Conservation (phyloP, 92 coral and sea anemone species). For the Chrysogorgia sp. region DNA sequence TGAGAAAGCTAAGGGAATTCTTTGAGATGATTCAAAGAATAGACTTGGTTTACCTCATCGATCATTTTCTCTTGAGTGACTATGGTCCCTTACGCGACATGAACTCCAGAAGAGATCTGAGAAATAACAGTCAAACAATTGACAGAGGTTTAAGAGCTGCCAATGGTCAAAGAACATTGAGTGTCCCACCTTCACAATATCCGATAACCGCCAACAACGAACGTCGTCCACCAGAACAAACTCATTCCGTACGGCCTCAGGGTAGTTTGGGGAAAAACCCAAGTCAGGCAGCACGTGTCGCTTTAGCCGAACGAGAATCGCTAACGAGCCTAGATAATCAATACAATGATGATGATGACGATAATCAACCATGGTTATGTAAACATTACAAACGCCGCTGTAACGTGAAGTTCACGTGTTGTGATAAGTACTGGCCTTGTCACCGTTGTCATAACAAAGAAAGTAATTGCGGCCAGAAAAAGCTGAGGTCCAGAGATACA, state of each 20-base stretch:
- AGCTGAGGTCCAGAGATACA: slow-evolving; percentile 67
- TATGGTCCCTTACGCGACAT: background rate
- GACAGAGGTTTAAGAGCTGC: too few relatives aligned
- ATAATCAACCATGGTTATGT: slow-evolving; percentile 56
- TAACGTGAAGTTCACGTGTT: slow-evolving; percentile 71
- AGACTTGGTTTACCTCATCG: slow-evolving; percentile 5
- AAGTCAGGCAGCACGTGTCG: too few relatives aligned
- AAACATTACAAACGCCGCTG: slow-evolving; percentile 80
- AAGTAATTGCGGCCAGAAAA: slow-evolving; percentile 49
- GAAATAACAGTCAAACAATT: too few relatives aligned
- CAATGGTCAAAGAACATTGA: too few relatives aligned
- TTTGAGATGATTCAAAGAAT: background rate
- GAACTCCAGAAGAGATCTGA: too few relatives aligned
- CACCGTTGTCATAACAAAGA: slow-evolving; percentile 87
- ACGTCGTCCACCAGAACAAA: too few relatives aligned
- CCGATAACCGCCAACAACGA: too few relatives aligned
- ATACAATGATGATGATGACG: background rate
- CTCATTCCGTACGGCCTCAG: too few relatives aligned
- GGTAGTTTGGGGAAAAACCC: too few relatives aligned
- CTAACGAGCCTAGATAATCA: too few relatives aligned
- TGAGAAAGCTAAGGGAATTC: background rate
- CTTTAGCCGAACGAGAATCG: too few relatives aligned
- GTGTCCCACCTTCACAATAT: too few relatives aligned
- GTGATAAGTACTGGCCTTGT: slow-evolving; percentile 70
- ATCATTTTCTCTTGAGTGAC: background rate